Base-by-base conservation (phyloP, 2,888 invertebrate species). In the Pseudococcus jackbeardsleyi region DNA sequence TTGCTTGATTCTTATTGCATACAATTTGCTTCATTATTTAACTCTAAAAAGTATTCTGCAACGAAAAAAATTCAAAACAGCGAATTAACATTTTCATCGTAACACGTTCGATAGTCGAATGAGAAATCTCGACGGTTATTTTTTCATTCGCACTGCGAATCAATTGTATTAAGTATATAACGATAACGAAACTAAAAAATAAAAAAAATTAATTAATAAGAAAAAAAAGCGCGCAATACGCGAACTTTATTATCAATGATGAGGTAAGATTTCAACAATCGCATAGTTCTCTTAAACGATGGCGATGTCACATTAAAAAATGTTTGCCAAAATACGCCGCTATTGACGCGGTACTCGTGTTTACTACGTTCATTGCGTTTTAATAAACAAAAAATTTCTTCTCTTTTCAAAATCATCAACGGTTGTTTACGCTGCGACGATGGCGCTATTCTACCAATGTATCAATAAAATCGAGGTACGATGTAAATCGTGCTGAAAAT, bases 21-120 rank as follows among this genome's bases (percentile, higher is more conserved):
- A 72, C n/a, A 42, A 22, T 68, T 79, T 87, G 42, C 87, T 87
- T 87, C 87, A 87, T 77, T 77, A 77, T 22, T 77, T 77, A 77
- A 39, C 33, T 33, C 77, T 26, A 77, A 33, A 77, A 77, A 77
- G 39, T 11, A 64, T 64, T 33, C 77, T 77, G 77, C 22, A 64
- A 64, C 64, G 64, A 64, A 15, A 77, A 77, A 77, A 77, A 77
- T 77, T 77, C 39, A 77, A 77, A 77, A 77, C 22, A 77, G 17
- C 39, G 6, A 77, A 77, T 39, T 77, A 26, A 39, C 77, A 39
- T 77, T 77, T 39, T 26, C 77, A 77, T 77, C 77, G 39, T 33
- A 77, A 39, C 77, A 33, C 77, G 15, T 33, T 77, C 77, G 39
- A 77, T 39, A 77, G 77, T 77, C 15, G 39, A 64, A 22, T 64